Evolutionary conservation across 2,113 vertebrate species (phyloP), one percentile per base, ranked within the genome.

Genomic region (Tautogolabrus adspersus): DNA sequence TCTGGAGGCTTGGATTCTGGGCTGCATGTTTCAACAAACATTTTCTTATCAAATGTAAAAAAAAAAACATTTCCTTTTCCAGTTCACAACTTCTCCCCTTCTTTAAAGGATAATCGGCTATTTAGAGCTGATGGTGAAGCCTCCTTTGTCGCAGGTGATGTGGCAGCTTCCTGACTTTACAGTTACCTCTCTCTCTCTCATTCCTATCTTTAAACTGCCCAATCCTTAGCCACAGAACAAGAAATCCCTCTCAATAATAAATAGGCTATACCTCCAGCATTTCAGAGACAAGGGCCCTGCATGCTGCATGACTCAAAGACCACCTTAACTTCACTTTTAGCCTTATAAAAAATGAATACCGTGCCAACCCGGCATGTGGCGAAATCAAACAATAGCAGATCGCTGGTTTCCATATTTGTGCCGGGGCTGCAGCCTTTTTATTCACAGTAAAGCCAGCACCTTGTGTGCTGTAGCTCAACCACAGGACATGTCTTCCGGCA

Each of bases 401-500:
- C 10, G 6, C 59, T 76, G 1, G 16, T 64, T 68, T 61, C 44
- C 55, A 68, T 69, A 38, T 72, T 52, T 54, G 19, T 55, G 59
- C 67, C 37, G 21, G 40, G 59, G 79, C 37, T 77, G 79, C 81
- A 86, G 61, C 23, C 13, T 42, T 57, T 69, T 52, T 74, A 58
- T 30, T 37, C 30, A 63, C 42, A 22, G 22, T 62, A 46, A 38
- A 83, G 68, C 62, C 77, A 65, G 63, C 56, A 10, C 72, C 78
- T 85, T 42, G 68, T 64, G 77, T 71, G 87, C 78, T 68, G 79
- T 23, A 83, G 72, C 86, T 70, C 69, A 10, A 77, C 72, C 85
- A 84, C 85, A 74, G 84, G 80, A 80, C 85, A 90, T 82, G 83
- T 92, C 90, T 92, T 82, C 87, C 86, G 86, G 90, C 90, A 81